Base-by-base conservation (phyloP, 2,113 vertebrate genomes). In the Cercocebus atys region DNA sequence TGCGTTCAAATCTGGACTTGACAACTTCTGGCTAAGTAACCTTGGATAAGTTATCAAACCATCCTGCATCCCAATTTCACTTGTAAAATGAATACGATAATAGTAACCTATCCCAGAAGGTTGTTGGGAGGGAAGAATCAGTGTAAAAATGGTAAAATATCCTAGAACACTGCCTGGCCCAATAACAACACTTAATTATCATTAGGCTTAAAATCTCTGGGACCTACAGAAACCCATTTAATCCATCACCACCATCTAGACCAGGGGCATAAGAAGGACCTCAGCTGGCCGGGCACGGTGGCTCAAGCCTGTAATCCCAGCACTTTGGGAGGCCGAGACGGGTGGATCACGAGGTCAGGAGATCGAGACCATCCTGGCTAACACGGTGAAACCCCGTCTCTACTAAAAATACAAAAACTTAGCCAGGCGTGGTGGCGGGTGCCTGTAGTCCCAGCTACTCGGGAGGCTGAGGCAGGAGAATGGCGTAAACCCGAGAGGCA, bases 201-300 rank as follows among this genome's bases (percentile, higher is more conserved):
- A 87, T 91, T 32, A 64, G 68, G 61, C 76, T 95, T 68, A 59
- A 93, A 94, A 86, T 23, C 45, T 87, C 79, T 73, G 27, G 57
- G 55, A 90, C 76, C 66, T 88, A 87, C 6, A 94, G 64, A 88
- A 90, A 98, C 18, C 17, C 93, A 94, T 40, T 76, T 70, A 87
- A 76, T 88, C 76, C 32, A 92, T 59, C 75, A 20, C 66, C 10
- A 86, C 70, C 25, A 61, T 50, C 50, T 78, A 52, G 16, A 86
- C 57, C 20, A 68, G 50, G 13, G 87, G 35, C 43, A 79, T 35
- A 80, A 93, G 81, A 88, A 93, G 72, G 85, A 47, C 84, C 50
- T 92, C 95, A 90, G 47, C 84, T 93, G 82, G 47, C 12, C 47
- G 0, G 12, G 12, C 47, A 0, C 12, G 3, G 47, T 50, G 47